Percentiles rank a stretch among this genome's conserved stretches.
Evolutionary conservation across 23 tunicate genomes (phyloP).

Genomic region (Corella eumyota): DNA sequence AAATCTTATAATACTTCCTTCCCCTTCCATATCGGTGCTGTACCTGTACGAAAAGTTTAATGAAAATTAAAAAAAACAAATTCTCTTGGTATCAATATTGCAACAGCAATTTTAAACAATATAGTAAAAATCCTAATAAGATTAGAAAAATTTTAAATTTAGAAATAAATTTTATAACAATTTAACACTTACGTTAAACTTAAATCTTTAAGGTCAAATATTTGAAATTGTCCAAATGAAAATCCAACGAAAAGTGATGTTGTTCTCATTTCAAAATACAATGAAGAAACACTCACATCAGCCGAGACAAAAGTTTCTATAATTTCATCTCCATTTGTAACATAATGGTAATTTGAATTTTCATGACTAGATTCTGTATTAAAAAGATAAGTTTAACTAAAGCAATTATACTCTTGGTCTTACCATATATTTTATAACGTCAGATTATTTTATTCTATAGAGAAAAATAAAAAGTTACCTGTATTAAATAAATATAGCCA

Average conservation of each 20-base stretch:
- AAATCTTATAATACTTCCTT: slow-evolving; percentile 25
- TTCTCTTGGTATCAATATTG: no score
- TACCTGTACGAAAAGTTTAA: slow-evolving; percentile 42
- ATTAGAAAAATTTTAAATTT: no score
- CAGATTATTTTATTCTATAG: no score
- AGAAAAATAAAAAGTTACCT: no score
- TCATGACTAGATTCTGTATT: slow-evolving; percentile 54
- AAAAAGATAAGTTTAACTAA: no score
- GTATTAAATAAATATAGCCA: no score
- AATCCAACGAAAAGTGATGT: slow-evolving; percentile 68
- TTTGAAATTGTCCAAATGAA: slow-evolving; percentile 76
- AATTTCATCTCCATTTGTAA: slow-evolving; percentile 47
- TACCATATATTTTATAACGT: no score
- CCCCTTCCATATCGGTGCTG: slow-evolving; percentile 34
- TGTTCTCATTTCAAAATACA: slow-evolving; percentile 44
- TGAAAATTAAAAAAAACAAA: no score
- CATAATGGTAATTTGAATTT: slow-evolving; percentile 29
- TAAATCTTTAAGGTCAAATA: slow-evolving; percentile 35
- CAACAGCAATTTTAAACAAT: not conserved
- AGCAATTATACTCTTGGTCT: no score
- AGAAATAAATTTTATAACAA: not conserved
- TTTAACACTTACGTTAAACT: slow-evolving; percentile 20
- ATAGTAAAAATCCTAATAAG: not conserved
- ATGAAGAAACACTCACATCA: slow-evolving; percentile 26
- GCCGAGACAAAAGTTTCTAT: slow-evolving; percentile 21